These are phyloP conservation scores for Xanthorhoe spadicearia DNA, from an alignment of 2,888 invertebrate genomes.

Conservation along the genomic window DNA sequence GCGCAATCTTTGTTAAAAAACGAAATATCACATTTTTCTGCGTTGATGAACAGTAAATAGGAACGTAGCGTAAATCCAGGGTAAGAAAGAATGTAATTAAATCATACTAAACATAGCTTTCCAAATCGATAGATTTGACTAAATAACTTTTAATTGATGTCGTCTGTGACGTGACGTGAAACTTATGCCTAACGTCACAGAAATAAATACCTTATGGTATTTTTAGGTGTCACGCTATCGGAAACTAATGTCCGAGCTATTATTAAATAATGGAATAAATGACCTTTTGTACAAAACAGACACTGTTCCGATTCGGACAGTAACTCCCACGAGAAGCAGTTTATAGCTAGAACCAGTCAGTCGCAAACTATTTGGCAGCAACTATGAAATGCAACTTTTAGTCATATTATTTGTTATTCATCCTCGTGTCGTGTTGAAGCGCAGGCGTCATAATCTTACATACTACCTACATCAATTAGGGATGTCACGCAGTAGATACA, in stretches of 20 bases:
- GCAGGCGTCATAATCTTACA: slow-evolving; percentile 34
- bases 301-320: background rate
- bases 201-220: background rate
- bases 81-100: background rate
- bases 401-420: slow-evolving; percentile 33
- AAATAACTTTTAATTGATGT: background rate
- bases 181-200: no score
- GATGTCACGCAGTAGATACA: slow-evolving; percentile 16
- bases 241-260: background rate
- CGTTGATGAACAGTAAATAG: no score
- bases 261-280: background rate
- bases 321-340: slow-evolving; percentile 20
- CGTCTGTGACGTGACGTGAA: background rate
- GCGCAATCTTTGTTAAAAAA: background rate
- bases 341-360: slow-evolving; percentile 20
- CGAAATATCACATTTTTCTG: background rate
- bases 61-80: no score
- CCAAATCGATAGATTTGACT: background rate
- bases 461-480: slow-evolving; percentile 20
- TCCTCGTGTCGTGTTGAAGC: slow-evolving; percentile 30
- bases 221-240: background rate
- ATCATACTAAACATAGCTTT: background rate
- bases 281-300: slow-evolving; percentile 2
- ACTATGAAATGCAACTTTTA: slow-evolving; percentile 24
- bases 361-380: slow-evolving; percentile 32